Percentiles rank a stretch among this genome's conserved stretches.
These are phyloP conservation scores for Pavo muticus DNA, from an alignment of 2,113 vertebrate species.

Conservation along the genomic window DNA sequence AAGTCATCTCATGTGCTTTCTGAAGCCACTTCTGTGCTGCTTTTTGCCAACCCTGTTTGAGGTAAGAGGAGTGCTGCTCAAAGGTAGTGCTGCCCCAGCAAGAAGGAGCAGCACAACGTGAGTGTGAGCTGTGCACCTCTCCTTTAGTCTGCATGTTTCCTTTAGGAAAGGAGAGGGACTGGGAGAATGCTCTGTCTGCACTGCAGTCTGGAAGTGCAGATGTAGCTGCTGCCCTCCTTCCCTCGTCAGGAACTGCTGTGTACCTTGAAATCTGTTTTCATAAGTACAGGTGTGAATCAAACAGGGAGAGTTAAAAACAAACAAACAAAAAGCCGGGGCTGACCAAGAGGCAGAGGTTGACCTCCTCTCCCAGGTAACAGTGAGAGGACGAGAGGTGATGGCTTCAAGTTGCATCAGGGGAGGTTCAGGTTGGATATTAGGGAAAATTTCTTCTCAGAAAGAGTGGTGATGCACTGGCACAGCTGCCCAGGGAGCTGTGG, in stretches of 20 bases:
- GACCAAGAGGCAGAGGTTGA: too few species aligned
- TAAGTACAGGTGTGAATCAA: neutral
- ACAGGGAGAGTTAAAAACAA: neutral
- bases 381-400: too few species aligned
- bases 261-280: neutral
- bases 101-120: neutral
- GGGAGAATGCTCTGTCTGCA: neutral
- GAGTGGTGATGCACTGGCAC: too few species aligned
- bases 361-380: too few species aligned
- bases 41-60: neutral
- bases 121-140: neutral
- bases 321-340: neutral
- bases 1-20: neutral
- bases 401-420: too few species aligned
- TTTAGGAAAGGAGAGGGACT: neutral
- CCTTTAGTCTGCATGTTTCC: neutral
- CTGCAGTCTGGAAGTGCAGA: neutral
- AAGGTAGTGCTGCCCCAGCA: neutral
- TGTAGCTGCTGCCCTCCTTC: neutral
- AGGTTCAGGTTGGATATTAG: too few species aligned
- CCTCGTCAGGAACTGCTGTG: slow-evolving; percentile 1
- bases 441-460: too few species aligned
- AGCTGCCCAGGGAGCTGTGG: too few species aligned
- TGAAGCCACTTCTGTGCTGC: neutral
- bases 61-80: neutral